Base-by-base conservation (phyloP, 2,113 vertebrate species). In the Halichoerus grypus region DNA sequence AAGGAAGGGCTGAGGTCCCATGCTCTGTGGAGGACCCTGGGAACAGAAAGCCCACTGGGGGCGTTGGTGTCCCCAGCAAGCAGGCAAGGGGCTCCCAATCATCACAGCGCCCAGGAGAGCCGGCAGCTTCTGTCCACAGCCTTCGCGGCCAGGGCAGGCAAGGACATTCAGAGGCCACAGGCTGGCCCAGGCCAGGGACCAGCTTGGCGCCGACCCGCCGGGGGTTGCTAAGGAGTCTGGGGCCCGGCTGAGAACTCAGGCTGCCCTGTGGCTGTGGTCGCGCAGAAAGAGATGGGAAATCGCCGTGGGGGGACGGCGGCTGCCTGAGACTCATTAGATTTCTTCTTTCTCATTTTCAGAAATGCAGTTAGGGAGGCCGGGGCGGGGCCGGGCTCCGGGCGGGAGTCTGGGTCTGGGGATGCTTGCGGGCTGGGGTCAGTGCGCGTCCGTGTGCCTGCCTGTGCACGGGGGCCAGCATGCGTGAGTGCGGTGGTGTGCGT, bases 321-420 rank as follows among this genome's bases (percentile, higher is more conserved):
- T 1, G 49, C 90, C 95, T 69, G 87, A 69, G 90, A 94, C 61
- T 97, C 97, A 92, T 97, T 96, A 8, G 42, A 94, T 97, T 97
- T 97, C 84, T 83, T 96, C 88, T 39, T 81, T 98, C 96, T 97
- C 84, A 72, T 97, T 97, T 97, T 90, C 88, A 94, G 91, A 97
- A 97, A 97, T 94, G 94, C 94, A 94, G 84, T 97, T 97, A 97
- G 93, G 91, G 96, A 97, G 96, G 76, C 94, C 21, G 0, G 72
- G 72, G 88, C 0, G 0, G 87, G 39, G 88, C 0, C 4, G 90
- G 92, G 90, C 87, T 92, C 79, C 82, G 81, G 76, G 24, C 0
- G 0, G 18, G 2, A 21, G 76, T 74, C 65, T 84, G 94, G 16
- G n/a, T 95, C 46, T 59, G 46, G 39, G 65, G 26, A n/a, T 1